Base-by-base conservation (phyloP, 2,113 vertebrate species). In the Carassius gibelio region DNA sequence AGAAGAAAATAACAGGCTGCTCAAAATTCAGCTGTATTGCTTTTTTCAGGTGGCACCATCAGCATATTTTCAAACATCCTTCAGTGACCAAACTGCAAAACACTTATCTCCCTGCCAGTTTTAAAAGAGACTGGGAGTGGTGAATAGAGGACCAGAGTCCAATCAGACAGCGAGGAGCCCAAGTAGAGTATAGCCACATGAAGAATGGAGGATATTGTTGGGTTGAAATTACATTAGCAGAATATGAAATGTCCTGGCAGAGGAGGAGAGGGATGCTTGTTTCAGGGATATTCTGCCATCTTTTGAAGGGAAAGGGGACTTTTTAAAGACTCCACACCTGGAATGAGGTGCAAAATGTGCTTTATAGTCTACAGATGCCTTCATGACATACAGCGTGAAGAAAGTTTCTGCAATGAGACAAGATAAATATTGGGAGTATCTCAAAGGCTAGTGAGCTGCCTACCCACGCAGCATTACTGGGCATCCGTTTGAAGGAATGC, bases 51-150 rank as follows among this genome's bases (percentile, higher is more conserved):
- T 77, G 85, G 88, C 85, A 88, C 90, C 90, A 93, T 94, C 92
- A 94, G 93, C 91, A 92, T 89, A 91, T 94, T 93, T 93, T 91
- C 84, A 87, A 91, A 93, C 89, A 89, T 88, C 91, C 89, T 90
- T 91, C 90, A 91, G 89, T 92, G 93, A 88, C 90, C 84, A 79
- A 91, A 91, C 88, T 86, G 88, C 87, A 89, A 90, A 92, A 91
- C 89, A 90, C 89, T 93, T 89, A 86, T 83, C 84, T 78, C 87
- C 82, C 87, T 1, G 17, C 83, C 26, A 72, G 86, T 89, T 90
- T 90, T 91, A 93, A 81, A 88, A 30, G 90, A 88, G 91, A 91
- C 30, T 17, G 0, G 0, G 59, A 26, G 86, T 61, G 89, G 86
- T 74, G 82, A 91, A 92, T 61, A 86, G 88, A 88, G 14, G 74